These are phyloP conservation scores for Pammene fasciana DNA, from an alignment of 2,888 invertebrate genomes.

Conservation along the genomic window DNA sequence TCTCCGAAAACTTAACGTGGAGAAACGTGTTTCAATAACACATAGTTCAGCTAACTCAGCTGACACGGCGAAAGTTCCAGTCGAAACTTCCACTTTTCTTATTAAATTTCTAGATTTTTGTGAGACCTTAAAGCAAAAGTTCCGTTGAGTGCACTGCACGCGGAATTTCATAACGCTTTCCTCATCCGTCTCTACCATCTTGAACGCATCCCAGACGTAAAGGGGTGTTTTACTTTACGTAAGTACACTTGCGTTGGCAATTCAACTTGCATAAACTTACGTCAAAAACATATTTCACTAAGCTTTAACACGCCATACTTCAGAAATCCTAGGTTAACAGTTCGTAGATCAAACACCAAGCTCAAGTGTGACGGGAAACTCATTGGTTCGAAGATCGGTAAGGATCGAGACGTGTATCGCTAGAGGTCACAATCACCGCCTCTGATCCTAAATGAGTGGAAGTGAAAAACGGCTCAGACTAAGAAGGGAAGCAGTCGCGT, in stretches of 20 bases:
- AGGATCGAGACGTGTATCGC: constrained; percentile 36
- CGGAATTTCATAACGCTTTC: constrained; percentile 38
- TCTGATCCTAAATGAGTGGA: constrained; percentile 41
- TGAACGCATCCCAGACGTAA: constrained; percentile 21
- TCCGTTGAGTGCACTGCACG: constrained; percentile 36
- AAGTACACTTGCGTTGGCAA: neutral
- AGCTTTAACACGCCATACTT: neutral
- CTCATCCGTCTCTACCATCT: constrained; percentile 17
- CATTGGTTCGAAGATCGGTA: constrained; percentile 32
- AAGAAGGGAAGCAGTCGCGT: constrained; percentile 59
- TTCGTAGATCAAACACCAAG: constrained; percentile 15
- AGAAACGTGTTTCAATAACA: constrained; percentile 33
- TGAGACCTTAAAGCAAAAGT: constrained; percentile 37
- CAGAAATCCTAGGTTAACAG: neutral
- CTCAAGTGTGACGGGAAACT: constrained; percentile 10
- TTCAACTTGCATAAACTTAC: neutral
- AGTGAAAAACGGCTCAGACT: constrained; percentile 41
- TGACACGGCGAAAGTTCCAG: constrained; percentile 36
- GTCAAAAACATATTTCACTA: neutral
- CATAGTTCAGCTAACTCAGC: constrained; percentile 34
- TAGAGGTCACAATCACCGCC: constrained; percentile 41
- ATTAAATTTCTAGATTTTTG: constrained; percentile 42
- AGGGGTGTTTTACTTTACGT: neutral
- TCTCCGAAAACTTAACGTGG: constrained; percentile 21
- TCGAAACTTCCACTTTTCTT: constrained; percentile 38